Evolutionary conservation across 1,140 invertebrate genomes (phyloP), one percentile per base, ranked within the genome.

Genomic region (Drosophila triauraria): DNA sequence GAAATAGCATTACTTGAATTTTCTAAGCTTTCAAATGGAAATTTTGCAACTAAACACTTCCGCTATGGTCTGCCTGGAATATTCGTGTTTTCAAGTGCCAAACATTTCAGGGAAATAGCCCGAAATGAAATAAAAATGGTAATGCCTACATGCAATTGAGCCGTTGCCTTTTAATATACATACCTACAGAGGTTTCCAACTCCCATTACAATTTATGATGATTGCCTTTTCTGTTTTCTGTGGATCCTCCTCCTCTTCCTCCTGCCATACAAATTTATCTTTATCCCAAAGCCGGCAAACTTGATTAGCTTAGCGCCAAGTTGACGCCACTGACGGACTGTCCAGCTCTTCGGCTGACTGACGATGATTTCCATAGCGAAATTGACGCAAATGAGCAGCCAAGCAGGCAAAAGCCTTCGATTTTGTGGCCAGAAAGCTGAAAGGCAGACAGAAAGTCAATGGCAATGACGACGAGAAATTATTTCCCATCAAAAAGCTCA

Each of bases 191-290:
- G 82, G 77, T 82, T 75, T 78, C 79, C 75, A 80, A 75, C 61
- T 62, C 63, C 53, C 62, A 90, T 85, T 85, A 90, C 85, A 65
- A 88, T 85, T 90, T 88, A 88, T 88, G 78, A 90, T 88, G 85
- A 90, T 88, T 88, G 88, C 78, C 48, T 72, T 75, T 75, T 83
- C 53, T 27, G 44, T 13, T 74, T 51, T 42, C 38, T 30, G 15
- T 23, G 62, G 25, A 50, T 67, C 25, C 32, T 35, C 40, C 35
- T n/a, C 10, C n/a, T 47, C 57, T 47, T 25, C n/a, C 43, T 47
- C 43, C 56, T 10, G 4, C 15, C 23, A 54, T 38, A 35, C 10
- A 35, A 6, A 12, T 23, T 59, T n/a, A 63, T 40, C 38, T 42
- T 30, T 42, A 35, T 12, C n/a, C 51, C 35, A 59, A 46, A 78